Evolutionary conservation across 2,797 vertebrate species (phyloP), one percentile per base, ranked within the genome.

Genomic region (Myotis planiceps): DNA sequence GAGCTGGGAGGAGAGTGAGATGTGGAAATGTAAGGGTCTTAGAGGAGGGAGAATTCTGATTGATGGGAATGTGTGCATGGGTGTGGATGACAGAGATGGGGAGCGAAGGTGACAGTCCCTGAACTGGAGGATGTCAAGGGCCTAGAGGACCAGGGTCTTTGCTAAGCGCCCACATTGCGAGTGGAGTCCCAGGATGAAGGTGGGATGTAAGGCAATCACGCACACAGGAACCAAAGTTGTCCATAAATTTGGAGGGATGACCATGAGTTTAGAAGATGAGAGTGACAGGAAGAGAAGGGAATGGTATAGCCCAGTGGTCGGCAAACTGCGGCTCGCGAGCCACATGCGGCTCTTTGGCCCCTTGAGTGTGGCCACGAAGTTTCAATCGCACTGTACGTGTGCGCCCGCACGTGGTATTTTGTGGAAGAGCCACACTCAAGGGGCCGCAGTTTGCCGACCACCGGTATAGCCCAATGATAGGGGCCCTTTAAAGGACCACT

Each of bases 71-170:
- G 7, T 51, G 14, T 7, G 10, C 1, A 3, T 12, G 15, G 12
- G 9, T 12, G 9, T 39, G 81, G 16, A 27, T 16, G 12, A 10
- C 7, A 8, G 49, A 65, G 45, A 25, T 9, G 9, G 53, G 15
- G 3, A 7, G 3, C 0, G 0, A 37, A 63, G 29, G 6, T 9
- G 49, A 58, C 0, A 7, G 7, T 34, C 4, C 29, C 25, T 34
- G 18, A 79, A 39, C 25, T 12, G 7, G 34, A 82, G 23, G 51
- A 32, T 18, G 6, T 39, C 29, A 37, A 49, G 32, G 5, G n/a
- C 6, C 51, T 42, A 5, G 9, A 19, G 47, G 29, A 5, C 6
- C 18, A 9, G 47, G 21, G 21, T 69, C 78, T 81, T 88, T 16
- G 7, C 27, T 10, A 32, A 6, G 19, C 15, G 27, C 9, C 1